phyloP scores from a whole-genome alignment of 2,113 vertebrate species.

The Bujurquina vittata region DNA sequence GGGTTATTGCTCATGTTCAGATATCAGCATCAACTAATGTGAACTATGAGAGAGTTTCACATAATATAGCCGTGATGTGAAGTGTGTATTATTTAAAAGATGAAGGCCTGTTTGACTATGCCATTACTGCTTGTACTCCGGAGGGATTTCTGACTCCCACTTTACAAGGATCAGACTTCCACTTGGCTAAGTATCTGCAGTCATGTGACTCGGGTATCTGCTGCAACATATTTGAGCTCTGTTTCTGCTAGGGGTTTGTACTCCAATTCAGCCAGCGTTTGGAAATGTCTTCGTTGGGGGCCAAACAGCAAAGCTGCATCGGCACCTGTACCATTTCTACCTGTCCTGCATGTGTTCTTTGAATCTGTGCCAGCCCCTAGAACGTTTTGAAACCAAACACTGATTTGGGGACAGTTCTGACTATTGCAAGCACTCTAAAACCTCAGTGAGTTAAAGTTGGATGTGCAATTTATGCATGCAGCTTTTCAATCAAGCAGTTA shows the following conservation, averaged over 20 bases:
- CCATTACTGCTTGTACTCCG: slow-evolving; percentile 61
- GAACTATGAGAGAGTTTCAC: slow-evolving; percentile 14
- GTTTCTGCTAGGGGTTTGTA: slow-evolving; percentile 34
- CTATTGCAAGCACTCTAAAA: too few relatives aligned
- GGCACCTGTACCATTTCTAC: not conserved
- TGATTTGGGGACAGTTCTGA: too few relatives aligned
- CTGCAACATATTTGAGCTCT: slow-evolving; percentile 52
- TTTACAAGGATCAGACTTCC: slow-evolving; percentile 62
- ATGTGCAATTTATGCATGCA: too few relatives aligned
- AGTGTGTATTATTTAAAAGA: slow-evolving; percentile 66
- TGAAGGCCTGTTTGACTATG: slow-evolving; percentile 52
- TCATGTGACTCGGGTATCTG: slow-evolving; percentile 60
- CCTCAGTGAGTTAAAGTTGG: too few relatives aligned
- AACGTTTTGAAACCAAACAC: not conserved
- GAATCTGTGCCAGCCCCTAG: not conserved
- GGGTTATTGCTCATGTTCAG: slow-evolving; percentile 2
- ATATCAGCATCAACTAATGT: slow-evolving; percentile 30
- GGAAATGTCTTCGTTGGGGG: not conserved
- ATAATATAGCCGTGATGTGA: slow-evolving; percentile 19
- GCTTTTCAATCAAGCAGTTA: too few relatives aligned
- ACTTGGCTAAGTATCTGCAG: slow-evolving; percentile 64
- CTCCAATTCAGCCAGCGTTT: not conserved
- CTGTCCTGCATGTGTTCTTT: not conserved
- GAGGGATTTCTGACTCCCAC: slow-evolving; percentile 56
- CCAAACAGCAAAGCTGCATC: not conserved